phyloP scores from a whole-genome alignment of 2,797 vertebrate genomes.

The Toxotes lorentzi region DNA sequence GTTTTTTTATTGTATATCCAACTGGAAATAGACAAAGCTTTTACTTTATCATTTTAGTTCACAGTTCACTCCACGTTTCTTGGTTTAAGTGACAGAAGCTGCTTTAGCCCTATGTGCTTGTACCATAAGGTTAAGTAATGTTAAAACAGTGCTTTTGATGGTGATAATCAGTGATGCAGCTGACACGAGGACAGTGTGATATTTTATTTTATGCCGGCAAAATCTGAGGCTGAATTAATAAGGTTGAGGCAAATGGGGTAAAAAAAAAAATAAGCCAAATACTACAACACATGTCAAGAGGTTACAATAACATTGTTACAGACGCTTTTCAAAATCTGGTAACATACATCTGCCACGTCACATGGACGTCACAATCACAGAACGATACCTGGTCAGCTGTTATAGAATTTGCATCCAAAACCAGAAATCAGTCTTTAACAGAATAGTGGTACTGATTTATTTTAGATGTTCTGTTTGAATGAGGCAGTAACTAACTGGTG shows the following conservation, averaged over 20 bases:
- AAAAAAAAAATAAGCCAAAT: slow-evolving; percentile 18
- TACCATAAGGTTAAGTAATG: background rate
- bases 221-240: slow-evolving; percentile 39
- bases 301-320: background rate
- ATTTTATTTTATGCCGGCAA: slow-evolving; percentile 32
- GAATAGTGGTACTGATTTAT: background rate
- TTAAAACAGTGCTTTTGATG: slow-evolving; percentile 2
- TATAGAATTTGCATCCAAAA: background rate
- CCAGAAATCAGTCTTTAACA: background rate
- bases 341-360: background rate
- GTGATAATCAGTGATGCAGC: background rate
- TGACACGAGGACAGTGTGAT: slow-evolving; percentile 10
- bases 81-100: background rate
- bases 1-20: slow-evolving; percentile 15
- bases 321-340: background rate
- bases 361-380: background rate
- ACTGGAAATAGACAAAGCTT: background rate
- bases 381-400: background rate
- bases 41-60: background rate
- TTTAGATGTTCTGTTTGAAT: background rate
- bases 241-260: slow-evolving; percentile 23
- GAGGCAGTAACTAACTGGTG: background rate
- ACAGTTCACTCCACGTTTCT: background rate
- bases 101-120: slow-evolving; percentile 1
- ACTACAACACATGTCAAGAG: slow-evolving; percentile 4